Evolutionary conservation across 2,888 invertebrate genomes (phyloP), one percentile per base, ranked within the genome.

Genomic region (Apamea epomidion): DNA sequence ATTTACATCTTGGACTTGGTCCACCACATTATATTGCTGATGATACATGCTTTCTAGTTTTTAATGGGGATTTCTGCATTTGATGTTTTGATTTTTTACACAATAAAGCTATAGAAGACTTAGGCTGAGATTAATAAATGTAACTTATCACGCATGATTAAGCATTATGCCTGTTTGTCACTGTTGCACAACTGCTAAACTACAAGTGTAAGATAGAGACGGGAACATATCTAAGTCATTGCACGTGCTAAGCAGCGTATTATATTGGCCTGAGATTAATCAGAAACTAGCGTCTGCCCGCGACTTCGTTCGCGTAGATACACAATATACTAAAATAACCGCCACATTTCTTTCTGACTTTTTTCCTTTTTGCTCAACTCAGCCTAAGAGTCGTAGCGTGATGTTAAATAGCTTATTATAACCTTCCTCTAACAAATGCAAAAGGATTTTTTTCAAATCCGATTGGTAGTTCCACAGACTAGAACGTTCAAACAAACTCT

Each of bases 1-100:
- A 87, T 87, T 86, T 90, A 83, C 88, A 87, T 81, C 80, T 90
- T 87, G 86, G 89, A 83, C 78, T 86, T 83, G 80, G 81, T 76
- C 68, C 83, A 89, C 84, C 81, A 77, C 84, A 79, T 87, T 78
- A 80, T 84, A 42, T 73, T 48, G 76, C 60, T 77, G 85, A 86
- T 83, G 84, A 81, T 83, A 74, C 80, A 81, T 84, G 78, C 89
- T 90, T 90, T 90, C 90, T 90, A 88, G 79, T 82, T 81, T 76
- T 74, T 81, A 80, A 87, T 80, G 74, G 48, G 60, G 51, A 74
- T 77, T 78, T 81, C 71, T 80, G 60, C 18, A 64, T 32, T 72
- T 29, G 8, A 70, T 74, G 2, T 69, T 81, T 82, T 62, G 18
- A 42, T 25, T 48, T 81, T 32, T 25, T 58, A 70, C 37, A 77